phyloP scores from a whole-genome alignment of 2,888 invertebrate genomes.

The Metallyticus violacea region DNA sequence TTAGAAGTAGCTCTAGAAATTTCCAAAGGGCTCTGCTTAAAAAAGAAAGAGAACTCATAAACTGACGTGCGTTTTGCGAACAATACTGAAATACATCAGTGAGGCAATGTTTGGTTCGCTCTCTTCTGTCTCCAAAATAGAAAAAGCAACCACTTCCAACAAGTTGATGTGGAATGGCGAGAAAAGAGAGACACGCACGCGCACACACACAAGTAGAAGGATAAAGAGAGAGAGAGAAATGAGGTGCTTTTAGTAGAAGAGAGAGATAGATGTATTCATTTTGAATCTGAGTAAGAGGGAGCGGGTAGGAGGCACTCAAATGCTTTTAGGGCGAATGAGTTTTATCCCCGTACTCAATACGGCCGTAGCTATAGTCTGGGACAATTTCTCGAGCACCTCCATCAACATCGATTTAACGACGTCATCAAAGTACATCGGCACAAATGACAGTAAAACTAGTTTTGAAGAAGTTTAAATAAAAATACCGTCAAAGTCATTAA shows the following conservation, averaged over 20 bases:
- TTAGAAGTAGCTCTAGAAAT: neutral
- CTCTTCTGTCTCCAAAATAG: neutral
- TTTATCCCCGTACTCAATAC: slow-evolving; percentile 42
- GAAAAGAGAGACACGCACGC: slow-evolving; percentile 12
- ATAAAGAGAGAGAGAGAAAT: neutral
- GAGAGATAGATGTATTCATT: slow-evolving; percentile 32
- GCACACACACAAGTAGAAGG: slow-evolving; percentile 10
- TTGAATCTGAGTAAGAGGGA: slow-evolving; percentile 32
- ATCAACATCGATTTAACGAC: neutral
- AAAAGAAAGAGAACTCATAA: neutral
- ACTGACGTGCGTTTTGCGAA: slow-evolving; percentile 3
- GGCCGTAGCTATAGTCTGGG: slow-evolving; percentile 3
- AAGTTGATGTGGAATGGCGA: slow-evolving; percentile 20
- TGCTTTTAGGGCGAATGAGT: slow-evolving; percentile 47
- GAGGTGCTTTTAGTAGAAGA: slow-evolving; percentile 30
- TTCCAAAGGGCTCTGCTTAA: too few relatives aligned
- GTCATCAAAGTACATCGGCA: too few relatives aligned
- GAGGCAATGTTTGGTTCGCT: neutral
- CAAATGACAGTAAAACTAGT: neutral
- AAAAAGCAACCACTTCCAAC: slow-evolving; percentile 25
- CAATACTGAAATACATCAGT: slow-evolving; percentile 5
- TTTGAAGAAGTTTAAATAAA: neutral
- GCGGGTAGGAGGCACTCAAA: slow-evolving; percentile 41
- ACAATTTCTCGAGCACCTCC: neutral
- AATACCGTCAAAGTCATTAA: neutral